Evolutionary conservation across 2,888 invertebrate species (phyloP), one percentile per base, ranked within the genome.

Genomic region (Mongoloraphidia duomilia): DNA sequence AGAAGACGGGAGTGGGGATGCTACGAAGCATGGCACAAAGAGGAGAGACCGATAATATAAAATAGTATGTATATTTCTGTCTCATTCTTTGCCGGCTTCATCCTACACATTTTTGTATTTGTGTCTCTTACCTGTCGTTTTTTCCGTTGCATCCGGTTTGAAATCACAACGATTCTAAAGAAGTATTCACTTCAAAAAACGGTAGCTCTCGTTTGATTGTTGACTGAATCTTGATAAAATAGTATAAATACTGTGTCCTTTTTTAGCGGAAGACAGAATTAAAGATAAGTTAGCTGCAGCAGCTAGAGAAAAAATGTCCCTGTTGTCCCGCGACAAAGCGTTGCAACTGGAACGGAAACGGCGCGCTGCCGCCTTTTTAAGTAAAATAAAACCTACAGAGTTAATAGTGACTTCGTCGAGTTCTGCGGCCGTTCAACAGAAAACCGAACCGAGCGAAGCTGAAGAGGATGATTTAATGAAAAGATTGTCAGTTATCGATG

Each of bases 301-400:
- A 51, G 71, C 82, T 52, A 57, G 75, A 58, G 70, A 81, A 64
- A 66, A 79, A 65, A 60, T 82, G 58, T 72, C 77, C 55, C 61
- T 75, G 61, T 65, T 71, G 62, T 61, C 70, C 57, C 65, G 73
- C 58, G 77, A 78, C 49, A 54, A 60, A 4, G 65, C 65, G 3
- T 53, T 83, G 51, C 84, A 86, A 59, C 61, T 79, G 55, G 88
- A 88, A 62, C 69, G 92, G 0, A 82, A 88, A 56, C 78, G 80
- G 33, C 83, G 85, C 57, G 91, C 90, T 0, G 83, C 87, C 9
- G 84, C 85, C 61, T 91, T 93, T 65, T 73, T 60, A 67, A 77
- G 54, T 63, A 71, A 53, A 59, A 52, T 55, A 65, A n/a, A 12
- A 60, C 57, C 26, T 62, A 61, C 55, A 57, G 3, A 46, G 57